Evolutionary conservation across 2,797 vertebrate species (phyloP).

Genomic region (Odontamblyopus rebecca): DNA sequence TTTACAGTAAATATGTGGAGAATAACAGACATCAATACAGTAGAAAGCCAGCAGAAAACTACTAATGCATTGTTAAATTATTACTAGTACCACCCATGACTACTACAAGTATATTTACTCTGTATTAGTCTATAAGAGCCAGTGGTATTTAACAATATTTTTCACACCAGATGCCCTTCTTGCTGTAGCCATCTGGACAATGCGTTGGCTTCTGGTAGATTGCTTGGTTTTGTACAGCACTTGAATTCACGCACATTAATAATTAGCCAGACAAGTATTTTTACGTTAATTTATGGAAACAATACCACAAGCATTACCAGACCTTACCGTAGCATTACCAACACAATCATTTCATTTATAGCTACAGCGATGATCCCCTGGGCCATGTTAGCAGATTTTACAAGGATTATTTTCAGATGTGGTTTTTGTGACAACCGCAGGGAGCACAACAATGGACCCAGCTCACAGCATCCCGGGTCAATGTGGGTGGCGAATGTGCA

Average conservation of each 20-base stretch:
- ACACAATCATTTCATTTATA: slow-evolving; percentile 11
- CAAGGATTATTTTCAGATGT: slow-evolving; percentile 43
- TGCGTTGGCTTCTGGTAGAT: background rate
- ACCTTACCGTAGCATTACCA: slow-evolving; percentile 18
- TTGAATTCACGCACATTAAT: background rate
- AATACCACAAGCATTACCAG: slow-evolving; percentile 18
- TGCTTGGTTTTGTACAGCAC: background rate
- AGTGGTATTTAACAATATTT: background rate
- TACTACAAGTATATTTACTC: background rate
- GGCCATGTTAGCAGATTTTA: slow-evolving; percentile 28
- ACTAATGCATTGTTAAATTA: background rate
- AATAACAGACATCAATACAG: background rate
- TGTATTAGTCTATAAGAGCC: too few relatives aligned
- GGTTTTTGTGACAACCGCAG: slow-evolving; percentile 38
- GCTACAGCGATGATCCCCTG: slow-evolving; percentile 18
- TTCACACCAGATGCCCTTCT: background rate
- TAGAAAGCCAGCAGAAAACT: background rate
- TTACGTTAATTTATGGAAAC: background rate
- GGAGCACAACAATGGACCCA: slow-evolving; percentile 38
- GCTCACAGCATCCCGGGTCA: slow-evolving; percentile 34
- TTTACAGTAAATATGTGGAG: too few relatives aligned
- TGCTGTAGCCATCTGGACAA: background rate
- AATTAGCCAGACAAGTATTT: slow-evolving; percentile 23
- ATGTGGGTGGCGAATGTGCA: slow-evolving; percentile 60
- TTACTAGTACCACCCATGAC: background rate